phyloP scores from a whole-genome alignment of 2,797 vertebrate genomes.

The Lagodon rhomboides region DNA sequence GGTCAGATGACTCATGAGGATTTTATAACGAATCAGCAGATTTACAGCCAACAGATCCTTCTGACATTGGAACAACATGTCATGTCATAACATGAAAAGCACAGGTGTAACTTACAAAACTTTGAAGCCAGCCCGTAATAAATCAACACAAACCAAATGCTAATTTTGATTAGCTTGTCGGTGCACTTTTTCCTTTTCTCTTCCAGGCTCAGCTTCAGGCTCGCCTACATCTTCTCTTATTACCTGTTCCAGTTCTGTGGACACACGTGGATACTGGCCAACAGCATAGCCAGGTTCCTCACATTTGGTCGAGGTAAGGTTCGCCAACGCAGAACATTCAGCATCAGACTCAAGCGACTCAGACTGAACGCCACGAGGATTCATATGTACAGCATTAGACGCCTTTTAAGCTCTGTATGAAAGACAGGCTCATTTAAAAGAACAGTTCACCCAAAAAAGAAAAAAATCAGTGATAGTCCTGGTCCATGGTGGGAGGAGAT shows the following conservation, averaged over 20 bases:
- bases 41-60: too few species aligned
- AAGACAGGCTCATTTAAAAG: neutral
- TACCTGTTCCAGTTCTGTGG: conserved; percentile 97
- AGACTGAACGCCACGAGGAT: neutral
- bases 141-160: neutral
- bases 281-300: conserved; percentile 92
- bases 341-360: neutral
- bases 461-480: too few species aligned
- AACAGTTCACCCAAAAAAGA: too few species aligned
- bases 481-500: too few species aligned
- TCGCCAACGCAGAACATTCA: neutral
- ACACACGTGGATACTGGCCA: conserved; percentile 96
- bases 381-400: too few species aligned
- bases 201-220: conserved; percentile 85
- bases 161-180: neutral
- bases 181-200: neutral
- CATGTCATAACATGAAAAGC: neutral
- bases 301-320: conserved; percentile 93
- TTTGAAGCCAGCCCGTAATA: neutral
- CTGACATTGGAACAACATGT: too few species aligned
- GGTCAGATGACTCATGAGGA: too few species aligned
- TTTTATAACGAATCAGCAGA: too few species aligned
- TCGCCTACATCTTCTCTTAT: conserved; percentile 89
- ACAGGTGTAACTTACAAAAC: neutral
- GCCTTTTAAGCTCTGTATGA: neutral